Conservation (phyloP, 2,113 vertebrate genomes). For the Irena cyanogastra region DNA sequence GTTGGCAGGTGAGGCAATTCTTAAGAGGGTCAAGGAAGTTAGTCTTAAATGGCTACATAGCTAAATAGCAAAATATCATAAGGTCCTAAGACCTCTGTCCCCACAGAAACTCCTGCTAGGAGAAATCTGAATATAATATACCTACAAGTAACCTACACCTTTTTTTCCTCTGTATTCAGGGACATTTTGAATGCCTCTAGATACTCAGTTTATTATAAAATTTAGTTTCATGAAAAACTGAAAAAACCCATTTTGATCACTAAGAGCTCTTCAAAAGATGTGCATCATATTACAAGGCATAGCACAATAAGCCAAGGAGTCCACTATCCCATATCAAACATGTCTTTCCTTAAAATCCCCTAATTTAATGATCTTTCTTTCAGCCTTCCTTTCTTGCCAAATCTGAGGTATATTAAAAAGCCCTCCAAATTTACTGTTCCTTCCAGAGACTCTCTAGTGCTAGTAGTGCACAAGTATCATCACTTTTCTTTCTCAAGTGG, state of each 20-base stretch:
- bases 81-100: neutral
- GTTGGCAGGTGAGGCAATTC: neutral
- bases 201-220: neutral
- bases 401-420: neutral
- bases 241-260: neutral
- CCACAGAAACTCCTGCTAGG: neutral
- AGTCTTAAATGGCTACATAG: neutral
- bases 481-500: neutral
- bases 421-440: neutral
- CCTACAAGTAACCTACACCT: neutral
- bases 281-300: neutral
- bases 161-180: neutral
- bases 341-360: neutral
- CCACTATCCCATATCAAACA: neutral
- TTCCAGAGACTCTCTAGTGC: neutral
- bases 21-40: neutral
- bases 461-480: neutral
- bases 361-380: neutral
- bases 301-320: neutral
- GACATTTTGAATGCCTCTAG: neutral
- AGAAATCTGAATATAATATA: neutral
- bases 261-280: neutral
- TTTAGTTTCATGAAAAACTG: neutral
- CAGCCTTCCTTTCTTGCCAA: neutral
- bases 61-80: neutral